A percentile compares a stretch with the other conserved stretches of the same genome.
Evolutionary conservation across 2,797 vertebrate species (phyloP).

Genomic region (Spheniscus humboldti): DNA sequence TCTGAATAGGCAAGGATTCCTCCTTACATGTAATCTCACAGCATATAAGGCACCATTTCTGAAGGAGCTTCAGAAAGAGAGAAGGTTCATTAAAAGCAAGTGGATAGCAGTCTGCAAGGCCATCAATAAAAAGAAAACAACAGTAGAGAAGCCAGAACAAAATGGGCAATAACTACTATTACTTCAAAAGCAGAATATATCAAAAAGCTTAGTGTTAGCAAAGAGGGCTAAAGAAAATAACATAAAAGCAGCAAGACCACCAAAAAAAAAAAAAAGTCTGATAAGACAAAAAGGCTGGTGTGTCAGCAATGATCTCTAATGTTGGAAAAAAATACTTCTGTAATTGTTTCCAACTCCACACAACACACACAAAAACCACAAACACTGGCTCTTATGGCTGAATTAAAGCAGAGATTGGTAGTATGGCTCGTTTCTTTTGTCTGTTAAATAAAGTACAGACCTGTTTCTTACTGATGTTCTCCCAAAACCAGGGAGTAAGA

Average conservation of each 20-base stretch:
- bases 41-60: background rate
- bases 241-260: constrained; percentile 13
- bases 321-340: background rate
- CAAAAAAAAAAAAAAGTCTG: background rate
- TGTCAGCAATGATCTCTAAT: background rate
- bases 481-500: background rate
- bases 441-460: background rate
- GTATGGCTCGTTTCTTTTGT: background rate
- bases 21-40: background rate
- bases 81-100: background rate
- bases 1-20: background rate
- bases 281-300: background rate
- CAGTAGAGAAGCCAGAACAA: background rate
- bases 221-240: constrained; percentile 40
- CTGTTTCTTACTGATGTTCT: background rate
- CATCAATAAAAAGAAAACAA: background rate
- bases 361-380: background rate
- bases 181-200: constrained; percentile 32
- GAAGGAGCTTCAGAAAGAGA: background rate
- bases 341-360: background rate
- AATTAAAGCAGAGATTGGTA: background rate
- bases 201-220: constrained; percentile 9
- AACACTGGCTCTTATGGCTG: background rate
- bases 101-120: background rate
- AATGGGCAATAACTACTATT: background rate